phyloP scores from a whole-genome alignment of 2,113 vertebrate species.

The Eleginops maclovinus region DNA sequence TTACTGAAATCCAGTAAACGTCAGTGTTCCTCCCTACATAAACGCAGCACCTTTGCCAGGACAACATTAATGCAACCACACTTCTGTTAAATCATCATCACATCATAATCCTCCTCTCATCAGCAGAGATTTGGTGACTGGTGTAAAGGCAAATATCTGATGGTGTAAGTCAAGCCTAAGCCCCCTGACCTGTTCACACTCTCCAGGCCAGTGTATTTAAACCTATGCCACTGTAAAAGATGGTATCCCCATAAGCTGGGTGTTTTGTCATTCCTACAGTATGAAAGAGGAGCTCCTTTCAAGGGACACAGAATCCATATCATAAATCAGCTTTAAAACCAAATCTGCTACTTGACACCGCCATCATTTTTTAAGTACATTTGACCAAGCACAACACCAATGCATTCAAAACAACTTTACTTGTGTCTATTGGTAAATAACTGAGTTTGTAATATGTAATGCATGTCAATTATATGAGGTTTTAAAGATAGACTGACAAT shows the following conservation, averaged over 20 bases:
- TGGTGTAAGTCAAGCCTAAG: conserved; percentile 52
- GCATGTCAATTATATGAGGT: neutral
- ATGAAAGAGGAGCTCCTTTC: neutral
- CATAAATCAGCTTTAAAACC: neutral
- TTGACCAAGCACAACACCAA: neutral
- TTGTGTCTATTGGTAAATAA: neutral
- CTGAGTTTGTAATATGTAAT: neutral
- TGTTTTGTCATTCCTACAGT: conserved; percentile 2
- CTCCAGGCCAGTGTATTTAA: conserved; percentile 45
- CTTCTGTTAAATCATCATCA: conserved; percentile 12
- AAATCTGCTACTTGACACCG: neutral
- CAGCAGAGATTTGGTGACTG: conserved; percentile 8
- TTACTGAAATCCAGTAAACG: neutral
- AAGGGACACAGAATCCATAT: neutral
- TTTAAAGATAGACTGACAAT: neutral
- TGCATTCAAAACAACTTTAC: neutral
- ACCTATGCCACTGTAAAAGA: conserved; percentile 28
- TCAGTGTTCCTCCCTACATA: neutral
- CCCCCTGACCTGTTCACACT: conserved; percentile 60
- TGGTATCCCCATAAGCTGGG: neutral
- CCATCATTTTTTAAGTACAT: neutral
- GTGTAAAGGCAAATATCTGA: conserved; percentile 44
- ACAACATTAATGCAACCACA: neutral
- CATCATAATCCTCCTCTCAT: conserved; percentile 22
- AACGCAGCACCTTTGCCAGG: neutral